Base-by-base conservation (phyloP, 2,113 vertebrate genomes). In the Syngnathus typhle region DNA sequence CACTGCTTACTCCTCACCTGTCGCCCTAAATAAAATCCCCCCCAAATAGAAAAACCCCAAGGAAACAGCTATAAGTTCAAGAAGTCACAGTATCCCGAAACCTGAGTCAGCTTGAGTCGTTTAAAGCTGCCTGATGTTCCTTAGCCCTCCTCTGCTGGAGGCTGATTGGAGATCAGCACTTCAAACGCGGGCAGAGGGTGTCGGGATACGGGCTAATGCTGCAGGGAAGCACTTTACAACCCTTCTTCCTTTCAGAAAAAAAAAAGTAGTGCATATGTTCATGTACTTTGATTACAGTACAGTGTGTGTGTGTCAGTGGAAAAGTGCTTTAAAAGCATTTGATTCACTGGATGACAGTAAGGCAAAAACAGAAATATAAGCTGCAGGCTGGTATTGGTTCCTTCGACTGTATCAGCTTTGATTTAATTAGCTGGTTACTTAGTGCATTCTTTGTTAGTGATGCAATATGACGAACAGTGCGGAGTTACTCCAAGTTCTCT, bases 361-460 rank as follows among this genome's bases (percentile, higher is more conserved):
- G 73, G 75, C 68, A 68, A 80, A 82, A 72, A 70, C 70, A 71
- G 84, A 82, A 88, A 87, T 69, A 55, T 70, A 81, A 82, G 62
- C 78, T 75, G 64, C 66, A 73, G 81, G 71, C 32, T 41, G 68
- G 69, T 85, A 52, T 86, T 68, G 18, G 64, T 78, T 79, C 82
- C 84, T 83, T 55, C 70, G 72, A 79, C 71, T 67, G 58, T 71
- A 73, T 79, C 72, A 74, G 79, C 79, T 89, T 77, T 87, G 75
- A 90, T 86, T 84, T 83, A 87, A 89, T 90, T 87, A 87, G 69
- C 74, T 80, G 81, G 67, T 32, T 79, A 85, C 83, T 89, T 88
- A 84, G 73, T 81, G 79, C 80, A 86, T 89, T 88, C 84, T 87
- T 85, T 79, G 73, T 81, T 61, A 64, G 73, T 72, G 56, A 69